Percentiles rank a stretch among this genome's conserved stretches.
These are phyloP conservation scores for Cynodonichthys magdalenae DNA, from an alignment of 2,797 vertebrate genomes.

Conservation along the genomic window DNA sequence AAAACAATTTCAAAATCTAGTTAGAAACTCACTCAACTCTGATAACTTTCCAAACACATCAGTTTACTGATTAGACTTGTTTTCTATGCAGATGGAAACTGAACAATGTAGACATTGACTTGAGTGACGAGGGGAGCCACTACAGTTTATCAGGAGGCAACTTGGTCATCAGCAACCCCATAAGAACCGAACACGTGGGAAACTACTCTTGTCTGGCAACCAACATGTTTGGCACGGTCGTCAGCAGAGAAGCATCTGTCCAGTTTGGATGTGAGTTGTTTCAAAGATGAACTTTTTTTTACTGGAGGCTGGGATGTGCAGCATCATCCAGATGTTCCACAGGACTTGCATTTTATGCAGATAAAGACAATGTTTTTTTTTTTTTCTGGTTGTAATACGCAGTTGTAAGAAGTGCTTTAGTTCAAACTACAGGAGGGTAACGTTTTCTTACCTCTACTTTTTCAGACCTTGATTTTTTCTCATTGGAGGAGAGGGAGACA, in stretches of 20 bases:
- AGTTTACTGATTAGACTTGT: conserved; percentile 42
- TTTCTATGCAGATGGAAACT: conserved; percentile 86
- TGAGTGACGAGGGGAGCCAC: conserved; percentile 76
- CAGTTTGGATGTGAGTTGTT: conserved; percentile 93
- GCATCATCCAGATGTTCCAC: conserved; percentile 18
- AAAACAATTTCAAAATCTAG: no score
- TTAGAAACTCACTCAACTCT: not conserved
- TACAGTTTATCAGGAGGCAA: conserved; percentile 91
- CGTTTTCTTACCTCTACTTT: conserved; percentile 27
- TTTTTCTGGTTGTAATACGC: not conserved
- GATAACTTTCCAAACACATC: not conserved
- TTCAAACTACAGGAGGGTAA: not conserved
- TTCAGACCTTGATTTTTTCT: conserved; percentile 93
- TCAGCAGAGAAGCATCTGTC: conserved; percentile 89
- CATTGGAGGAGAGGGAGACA: conserved; percentile 89
- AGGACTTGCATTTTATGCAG: conserved; percentile 33
- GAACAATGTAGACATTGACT: conserved; percentile 84
- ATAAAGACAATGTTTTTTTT: no score
- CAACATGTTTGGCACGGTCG: conserved; percentile 87
- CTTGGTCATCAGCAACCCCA: conserved; percentile 89
- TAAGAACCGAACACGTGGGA: conserved; percentile 87
- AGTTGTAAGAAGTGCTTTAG: not conserved
- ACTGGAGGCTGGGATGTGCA: conserved; percentile 7
- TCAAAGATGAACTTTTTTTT: not conserved
- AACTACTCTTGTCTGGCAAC: conserved; percentile 89